Evolutionary conservation across 2,888 invertebrate genomes (phyloP), one percentile per base, ranked within the genome.

Genomic region (Syrphus vitripennis): DNA sequence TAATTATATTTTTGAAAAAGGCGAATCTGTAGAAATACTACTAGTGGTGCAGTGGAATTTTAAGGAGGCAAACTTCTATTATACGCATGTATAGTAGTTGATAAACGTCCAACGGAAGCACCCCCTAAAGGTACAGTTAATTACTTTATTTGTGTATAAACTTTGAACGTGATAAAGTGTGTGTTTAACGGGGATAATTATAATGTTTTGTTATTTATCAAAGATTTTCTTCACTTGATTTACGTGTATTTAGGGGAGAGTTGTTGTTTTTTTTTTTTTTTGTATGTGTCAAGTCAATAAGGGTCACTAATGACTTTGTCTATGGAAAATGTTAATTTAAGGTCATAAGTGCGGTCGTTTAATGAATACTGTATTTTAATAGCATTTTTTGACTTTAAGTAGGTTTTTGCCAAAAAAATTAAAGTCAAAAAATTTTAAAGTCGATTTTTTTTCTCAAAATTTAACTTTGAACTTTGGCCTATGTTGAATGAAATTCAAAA

Each of bases 101-200:
- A 34, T 37, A 37, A 14, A n/a, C 6, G 4, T 2, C 40, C n/a
- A 40, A n/a, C n/a, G 6, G n/a, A 6, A 40, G 40, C 5, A n/a
- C n/a, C n/a, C n/a, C n/a, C n/a, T n/a, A n/a, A n/a, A n/a, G n/a
- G 9, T 29, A 34, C 26, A 63, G 26, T 45, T 65, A 65, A 65
- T 50, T 67, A 50, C 50, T 50, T 67, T 34, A 50, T 29, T 50
- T 34, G 34, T 21, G n/a, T n/a, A n/a, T n/a, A n/a, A 50, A 34
- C 24, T 24, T 67, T 34, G 0, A 34, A 67, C 21, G 48, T 34
- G 21, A 21, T 21, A 67, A 67, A 67, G 48, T 24, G 67, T 67
- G 34, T 67, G 67, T 67, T 67, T 50, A 67, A 50, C 21, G 21
- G 34, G 50, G 31, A 50, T 67, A 67, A 67, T 67, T 48, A 48